Evolutionary conservation across 2,888 invertebrate species (phyloP).

Genomic region (Seladonia tumulorum): DNA sequence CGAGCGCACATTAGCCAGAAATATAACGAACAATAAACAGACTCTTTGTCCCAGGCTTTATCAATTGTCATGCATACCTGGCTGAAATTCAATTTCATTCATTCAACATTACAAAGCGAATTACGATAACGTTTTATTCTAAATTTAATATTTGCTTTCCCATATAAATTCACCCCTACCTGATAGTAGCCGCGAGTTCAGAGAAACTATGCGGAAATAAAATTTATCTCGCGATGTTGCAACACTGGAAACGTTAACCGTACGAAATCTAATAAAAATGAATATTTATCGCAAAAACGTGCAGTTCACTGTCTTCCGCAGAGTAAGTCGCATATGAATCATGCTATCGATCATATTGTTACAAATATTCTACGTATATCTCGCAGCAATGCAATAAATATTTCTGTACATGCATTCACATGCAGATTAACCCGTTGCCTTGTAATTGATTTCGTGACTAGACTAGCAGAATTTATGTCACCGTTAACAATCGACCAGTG

Average conservation of each 20-base stretch:
- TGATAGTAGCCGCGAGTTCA: not conserved
- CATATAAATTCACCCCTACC: not conserved
- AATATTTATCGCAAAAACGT: not conserved
- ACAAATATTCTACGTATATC: not conserved
- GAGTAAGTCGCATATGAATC: not conserved
- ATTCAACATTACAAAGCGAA: not conserved
- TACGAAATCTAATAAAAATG: not conserved
- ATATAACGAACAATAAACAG: not conserved
- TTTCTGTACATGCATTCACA: not conserved
- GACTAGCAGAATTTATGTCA: not conserved
- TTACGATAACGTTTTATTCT: not conserved
- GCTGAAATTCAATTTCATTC: not conserved
- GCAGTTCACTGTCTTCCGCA: not conserved
- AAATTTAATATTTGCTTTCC: not conserved
- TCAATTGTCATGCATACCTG: not conserved
- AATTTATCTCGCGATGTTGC: not conserved
- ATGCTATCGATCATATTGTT: not conserved
- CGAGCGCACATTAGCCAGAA: not conserved
- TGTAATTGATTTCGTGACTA: not conserved
- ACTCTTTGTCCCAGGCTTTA: not conserved
- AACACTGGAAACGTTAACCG: not conserved
- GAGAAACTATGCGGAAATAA: not conserved
- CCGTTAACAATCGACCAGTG: not conserved
- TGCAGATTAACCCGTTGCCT: not conserved
- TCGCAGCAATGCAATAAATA: not conserved